Conservation (phyloP, 64 coral and sea anemone species). For the Catalaphyllia jardinei region DNA sequence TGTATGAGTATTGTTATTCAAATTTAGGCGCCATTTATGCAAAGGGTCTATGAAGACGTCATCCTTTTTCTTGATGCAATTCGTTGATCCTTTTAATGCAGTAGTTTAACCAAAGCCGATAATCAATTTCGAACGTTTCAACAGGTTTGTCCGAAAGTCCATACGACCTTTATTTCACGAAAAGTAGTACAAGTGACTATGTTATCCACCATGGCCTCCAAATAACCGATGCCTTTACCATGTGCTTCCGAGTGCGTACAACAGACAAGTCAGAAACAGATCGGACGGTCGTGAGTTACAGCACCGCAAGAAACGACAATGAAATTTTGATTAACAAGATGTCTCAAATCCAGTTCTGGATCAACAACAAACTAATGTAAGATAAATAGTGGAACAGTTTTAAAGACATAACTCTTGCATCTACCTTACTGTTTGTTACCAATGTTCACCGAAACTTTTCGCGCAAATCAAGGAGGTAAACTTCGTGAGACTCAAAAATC, state of each 20-base stretch:
- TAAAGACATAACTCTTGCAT: too few species aligned
- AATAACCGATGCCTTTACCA: conserved; percentile 11
- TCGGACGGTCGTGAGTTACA: conserved; percentile 34
- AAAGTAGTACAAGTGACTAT: conserved; percentile 31
- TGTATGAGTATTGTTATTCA: too few species aligned
- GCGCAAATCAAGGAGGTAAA: too few species aligned
- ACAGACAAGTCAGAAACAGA: neutral
- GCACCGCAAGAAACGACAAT: neutral
- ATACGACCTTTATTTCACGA: conserved; percentile 30
- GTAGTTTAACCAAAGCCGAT: neutral
- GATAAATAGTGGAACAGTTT: neutral
- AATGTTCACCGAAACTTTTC: neutral
- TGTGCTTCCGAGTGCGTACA: conserved; percentile 47
- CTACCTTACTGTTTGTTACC: neutral
- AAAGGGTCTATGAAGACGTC: too few species aligned
- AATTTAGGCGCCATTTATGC: too few species aligned
- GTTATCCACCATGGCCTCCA: conserved; percentile 37
- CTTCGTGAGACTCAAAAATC: too few species aligned
- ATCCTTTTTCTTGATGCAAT: too few species aligned
- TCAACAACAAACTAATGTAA: neutral
- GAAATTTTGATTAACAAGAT: conserved; percentile 17
- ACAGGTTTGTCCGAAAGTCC: neutral
- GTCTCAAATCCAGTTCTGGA: neutral
- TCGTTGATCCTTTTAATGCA: neutral
- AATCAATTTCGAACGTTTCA: neutral